Evolutionary conservation across 2,888 invertebrate genomes (phyloP).

Genomic region (Ceraclea dissimilis): DNA sequence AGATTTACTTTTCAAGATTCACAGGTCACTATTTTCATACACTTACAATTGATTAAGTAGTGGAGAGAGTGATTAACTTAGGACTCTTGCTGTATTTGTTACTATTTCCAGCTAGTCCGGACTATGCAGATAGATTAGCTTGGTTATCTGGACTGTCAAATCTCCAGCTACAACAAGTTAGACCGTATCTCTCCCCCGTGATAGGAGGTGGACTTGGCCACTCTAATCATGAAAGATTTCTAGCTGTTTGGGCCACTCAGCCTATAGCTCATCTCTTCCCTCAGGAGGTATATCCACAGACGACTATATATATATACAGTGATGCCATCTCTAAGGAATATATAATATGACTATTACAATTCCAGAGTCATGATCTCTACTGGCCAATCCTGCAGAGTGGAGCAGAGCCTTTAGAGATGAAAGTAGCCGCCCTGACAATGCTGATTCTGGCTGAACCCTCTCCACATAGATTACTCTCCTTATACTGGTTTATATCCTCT

Average conservation of each 20-base stretch:
- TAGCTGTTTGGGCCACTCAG: slow-evolving; percentile 58
- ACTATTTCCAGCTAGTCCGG: slow-evolving; percentile 47
- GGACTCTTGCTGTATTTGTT: too few relatives aligned
- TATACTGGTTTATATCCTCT: slow-evolving; percentile 59
- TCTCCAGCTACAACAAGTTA: slow-evolving; percentile 50
- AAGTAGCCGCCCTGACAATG: slow-evolving; percentile 58
- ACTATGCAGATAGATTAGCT: slow-evolving; percentile 60
- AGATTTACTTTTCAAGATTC: slow-evolving; percentile 63
- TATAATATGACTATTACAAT: not conserved
- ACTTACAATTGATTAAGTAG: slow-evolving; percentile 22
- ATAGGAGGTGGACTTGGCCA: slow-evolving; percentile 37
- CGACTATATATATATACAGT: not conserved
- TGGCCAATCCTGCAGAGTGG: slow-evolving; percentile 63
- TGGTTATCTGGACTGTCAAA: slow-evolving; percentile 67
- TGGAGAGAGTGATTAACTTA: not conserved
- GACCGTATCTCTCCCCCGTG: slow-evolving; percentile 45
- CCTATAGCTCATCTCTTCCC: slow-evolving; percentile 44
- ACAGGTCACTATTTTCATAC: slow-evolving; percentile 43
- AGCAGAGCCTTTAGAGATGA: slow-evolving; percentile 57
- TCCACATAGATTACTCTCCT: slow-evolving; percentile 57
- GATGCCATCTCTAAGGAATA: not conserved
- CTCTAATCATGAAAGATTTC: slow-evolving; percentile 53
- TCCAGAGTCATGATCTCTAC: slow-evolving; percentile 40
- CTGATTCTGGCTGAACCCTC: slow-evolving; percentile 58
- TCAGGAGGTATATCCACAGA: slow-evolving; percentile 35